These are phyloP conservation scores for Metaphire vulgaris DNA, from an alignment of 1,140 invertebrate species.

Conservation along the genomic window DNA sequence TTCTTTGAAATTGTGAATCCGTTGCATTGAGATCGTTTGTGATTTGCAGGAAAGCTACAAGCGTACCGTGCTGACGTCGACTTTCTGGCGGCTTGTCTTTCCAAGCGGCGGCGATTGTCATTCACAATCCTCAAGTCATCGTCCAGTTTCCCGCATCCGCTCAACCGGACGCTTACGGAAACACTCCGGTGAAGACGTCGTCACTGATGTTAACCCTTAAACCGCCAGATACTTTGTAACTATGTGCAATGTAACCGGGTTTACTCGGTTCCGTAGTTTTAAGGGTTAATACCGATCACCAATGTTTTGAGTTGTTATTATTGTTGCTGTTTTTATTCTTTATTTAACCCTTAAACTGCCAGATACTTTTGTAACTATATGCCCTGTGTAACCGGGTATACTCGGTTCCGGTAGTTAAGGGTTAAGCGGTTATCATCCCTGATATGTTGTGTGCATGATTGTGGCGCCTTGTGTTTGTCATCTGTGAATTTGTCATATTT, in stretches of 20 bases:
- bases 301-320: too few species aligned
- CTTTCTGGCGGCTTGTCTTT: slow-evolving; percentile 72
- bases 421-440: slow-evolving; percentile 1
- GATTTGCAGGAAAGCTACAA: slow-evolving; percentile 49
- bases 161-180: slow-evolving; percentile 67
- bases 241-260: too few species aligned
- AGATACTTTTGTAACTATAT: too few species aligned
- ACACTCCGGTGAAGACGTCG: slow-evolving; percentile 63
- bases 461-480: background rate
- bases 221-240: too few species aligned
- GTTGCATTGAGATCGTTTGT: too few species aligned
- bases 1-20: too few species aligned
- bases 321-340: slow-evolving; percentile 20
- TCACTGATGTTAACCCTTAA: too few species aligned
- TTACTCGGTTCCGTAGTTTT: too few species aligned
- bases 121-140: slow-evolving; percentile 75
- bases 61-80: slow-evolving; percentile 42
- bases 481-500: background rate
- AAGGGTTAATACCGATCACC: too few species aligned
- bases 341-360: too few species aligned
- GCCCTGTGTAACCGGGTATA: too few species aligned
- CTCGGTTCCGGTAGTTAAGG: slow-evolving; percentile 17
- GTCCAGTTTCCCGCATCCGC: slow-evolving; percentile 64
- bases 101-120: slow-evolving; percentile 72
- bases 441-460: background rate